Conservation (phyloP, 1,140 invertebrate genomes). For the Metopolophium dirhodum region DNA sequence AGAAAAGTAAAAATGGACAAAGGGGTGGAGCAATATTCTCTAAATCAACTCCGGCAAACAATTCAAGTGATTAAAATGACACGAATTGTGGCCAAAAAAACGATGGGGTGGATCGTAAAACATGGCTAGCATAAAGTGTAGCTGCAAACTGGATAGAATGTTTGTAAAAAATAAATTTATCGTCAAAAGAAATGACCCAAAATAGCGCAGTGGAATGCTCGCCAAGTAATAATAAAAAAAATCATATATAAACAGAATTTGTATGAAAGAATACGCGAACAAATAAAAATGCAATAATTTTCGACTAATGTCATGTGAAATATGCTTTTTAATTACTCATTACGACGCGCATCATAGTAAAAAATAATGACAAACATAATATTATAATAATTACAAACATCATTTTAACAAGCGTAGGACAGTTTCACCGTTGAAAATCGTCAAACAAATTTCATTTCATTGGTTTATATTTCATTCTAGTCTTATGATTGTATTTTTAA, state of each 20-base stretch:
- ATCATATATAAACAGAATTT: not conserved
- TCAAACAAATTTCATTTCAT: not conserved
- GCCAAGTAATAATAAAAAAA: conserved; percentile 12
- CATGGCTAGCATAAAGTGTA: not conserved
- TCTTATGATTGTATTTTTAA: not conserved
- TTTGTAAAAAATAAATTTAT: conserved; percentile 39
- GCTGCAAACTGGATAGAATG: not conserved
- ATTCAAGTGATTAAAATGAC: conserved; percentile 47
- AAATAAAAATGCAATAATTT: not conserved
- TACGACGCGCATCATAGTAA: not conserved
- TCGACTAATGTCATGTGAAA: not conserved
- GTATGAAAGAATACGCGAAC: not conserved
- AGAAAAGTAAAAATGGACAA: not conserved
- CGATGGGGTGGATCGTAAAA: conserved; percentile 25
- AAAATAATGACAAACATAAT: not conserved
- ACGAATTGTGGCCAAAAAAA: conserved; percentile 20
- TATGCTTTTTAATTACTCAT: not conserved
- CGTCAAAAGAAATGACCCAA: conserved; percentile 22
- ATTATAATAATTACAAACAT: not conserved
- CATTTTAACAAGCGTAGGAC: not conserved
- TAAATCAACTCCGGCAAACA: conserved; percentile 34
- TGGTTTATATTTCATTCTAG: not conserved
- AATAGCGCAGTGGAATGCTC: not conserved
- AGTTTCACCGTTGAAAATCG: not conserved
- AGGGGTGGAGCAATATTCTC: not conserved